These are phyloP conservation scores for Tauraco hartlaubi DNA, from an alignment of 2,797 vertebrate genomes.

Conservation along the genomic window DNA sequence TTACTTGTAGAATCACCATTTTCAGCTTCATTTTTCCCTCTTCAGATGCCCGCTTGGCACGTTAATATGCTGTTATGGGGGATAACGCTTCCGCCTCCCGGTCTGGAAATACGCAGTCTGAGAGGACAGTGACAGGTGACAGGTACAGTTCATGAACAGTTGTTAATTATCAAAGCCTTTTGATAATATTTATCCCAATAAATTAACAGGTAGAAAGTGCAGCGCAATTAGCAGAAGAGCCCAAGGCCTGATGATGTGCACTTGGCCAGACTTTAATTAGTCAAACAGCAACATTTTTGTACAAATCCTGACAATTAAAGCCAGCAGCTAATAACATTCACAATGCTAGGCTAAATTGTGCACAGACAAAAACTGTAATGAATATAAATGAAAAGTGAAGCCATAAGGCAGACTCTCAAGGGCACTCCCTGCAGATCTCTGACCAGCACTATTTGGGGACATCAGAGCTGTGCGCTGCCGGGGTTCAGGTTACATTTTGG, in stretches of 20 bases:
- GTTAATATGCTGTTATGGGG: not conserved
- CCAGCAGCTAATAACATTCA: constrained; percentile 1
- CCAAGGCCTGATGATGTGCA: not conserved
- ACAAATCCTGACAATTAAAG: constrained; percentile 26
- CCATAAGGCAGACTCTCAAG: not conserved
- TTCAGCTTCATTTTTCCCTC: not conserved
- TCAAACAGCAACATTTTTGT: not conserved
- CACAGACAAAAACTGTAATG: not conserved
- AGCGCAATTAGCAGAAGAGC: not conserved
- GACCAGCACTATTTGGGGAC: not conserved
- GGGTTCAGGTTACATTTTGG: not conserved
- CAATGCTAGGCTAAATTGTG: not conserved
- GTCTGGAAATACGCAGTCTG: not conserved
- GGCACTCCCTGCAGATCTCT: not conserved
- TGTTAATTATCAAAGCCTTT: constrained; percentile 15
- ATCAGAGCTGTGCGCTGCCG: not conserved
- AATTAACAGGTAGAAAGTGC: constrained; percentile 46
- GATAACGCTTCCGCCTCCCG: not conserved
- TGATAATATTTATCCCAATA: constrained; percentile 1
- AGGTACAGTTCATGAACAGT: not conserved
- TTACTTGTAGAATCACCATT: not conserved
- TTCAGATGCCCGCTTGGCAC: not conserved
- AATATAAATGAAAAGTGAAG: not conserved
- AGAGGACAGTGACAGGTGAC: not conserved
- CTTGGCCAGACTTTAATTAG: constrained; percentile 17